Evolutionary conservation across 2,797 vertebrate species (phyloP), one percentile per base, ranked within the genome.

Genomic region (Lacerta viridis): DNA sequence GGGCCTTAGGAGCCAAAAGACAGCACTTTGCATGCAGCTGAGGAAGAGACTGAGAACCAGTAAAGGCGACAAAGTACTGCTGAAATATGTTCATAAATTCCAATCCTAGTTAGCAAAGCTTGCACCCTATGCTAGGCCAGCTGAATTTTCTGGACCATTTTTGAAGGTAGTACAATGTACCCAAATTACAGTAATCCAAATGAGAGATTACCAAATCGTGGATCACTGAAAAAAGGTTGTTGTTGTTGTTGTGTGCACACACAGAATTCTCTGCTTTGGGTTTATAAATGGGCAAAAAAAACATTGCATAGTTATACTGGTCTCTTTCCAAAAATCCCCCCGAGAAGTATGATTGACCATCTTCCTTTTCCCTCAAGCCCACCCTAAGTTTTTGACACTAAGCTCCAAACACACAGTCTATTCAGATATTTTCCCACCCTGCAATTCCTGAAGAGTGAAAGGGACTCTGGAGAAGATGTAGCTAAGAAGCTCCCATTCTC

Each of bases 281-380:
- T 94, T 94, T 29, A 74, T 91, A 83, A 88, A 75, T 80, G 25
- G 74, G 41, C 2, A 17, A 17, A 18, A 17, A 18, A 87, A 85
- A 92, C 90, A 86, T 87, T 87, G 17, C 50, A 78, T n/a, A 50
- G 27, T n/a, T 80, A 46, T 59, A 80, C 55, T 78, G n/a, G 13
- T 78, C 5, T n/a, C 76, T 17, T 80, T 50, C 15, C 46, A 80
- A 33, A 36, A 13, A 29, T 18, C 13, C 77, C 77, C 17, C 33
- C 2, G 10, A 46, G n/a, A 80, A 59, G 78, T 3, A 33, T 59
- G 17, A 59, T 36, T 13, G 72, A 23, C 36, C 17, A 17, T 13
- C 9, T 50, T 80, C 50, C 50, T 75, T 75, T 39, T 39, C 33
- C 20, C 36, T 23, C 55, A 39, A 75, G 17, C 6, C 8, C 8